Conservation (phyloP, 2,797 vertebrate genomes). For the Tokudaia tokunoshimensis region DNA sequence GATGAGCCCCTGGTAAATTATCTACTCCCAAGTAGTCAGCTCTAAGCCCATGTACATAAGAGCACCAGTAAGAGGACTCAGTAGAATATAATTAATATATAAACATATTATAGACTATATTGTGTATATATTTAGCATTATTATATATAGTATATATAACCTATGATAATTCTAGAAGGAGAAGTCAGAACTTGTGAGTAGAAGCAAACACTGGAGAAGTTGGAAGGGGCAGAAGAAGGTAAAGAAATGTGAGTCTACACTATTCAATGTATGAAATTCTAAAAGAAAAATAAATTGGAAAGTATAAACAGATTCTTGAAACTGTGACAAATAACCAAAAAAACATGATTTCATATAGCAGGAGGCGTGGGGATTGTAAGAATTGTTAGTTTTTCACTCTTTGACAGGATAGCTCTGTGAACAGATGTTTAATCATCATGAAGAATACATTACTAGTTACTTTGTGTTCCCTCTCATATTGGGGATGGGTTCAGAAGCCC, state of each 20-base stretch:
- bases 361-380: neutral
- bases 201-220: neutral
- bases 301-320: neutral
- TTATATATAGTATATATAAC: neutral
- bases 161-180: neutral
- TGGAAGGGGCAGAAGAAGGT: neutral
- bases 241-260: neutral
- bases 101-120: neutral
- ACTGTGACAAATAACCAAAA: neutral
- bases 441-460: neutral
- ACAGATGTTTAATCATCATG: neutral
- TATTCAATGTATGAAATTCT: neutral
- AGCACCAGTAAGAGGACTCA: neutral
- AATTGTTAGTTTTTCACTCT: conserved; percentile 3
- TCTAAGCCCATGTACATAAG: neutral
- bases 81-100: neutral
- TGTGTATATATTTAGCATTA: neutral
- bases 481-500: neutral
- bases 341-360: neutral
- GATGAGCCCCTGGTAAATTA: neutral
- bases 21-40: neutral
- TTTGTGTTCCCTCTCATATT: conserved; percentile 29
- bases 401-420: neutral
- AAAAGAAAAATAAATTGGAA: neutral
- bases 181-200: neutral